Conservation (phyloP, 1,140 invertebrate species). For the Adelges cooleyi region DNA sequence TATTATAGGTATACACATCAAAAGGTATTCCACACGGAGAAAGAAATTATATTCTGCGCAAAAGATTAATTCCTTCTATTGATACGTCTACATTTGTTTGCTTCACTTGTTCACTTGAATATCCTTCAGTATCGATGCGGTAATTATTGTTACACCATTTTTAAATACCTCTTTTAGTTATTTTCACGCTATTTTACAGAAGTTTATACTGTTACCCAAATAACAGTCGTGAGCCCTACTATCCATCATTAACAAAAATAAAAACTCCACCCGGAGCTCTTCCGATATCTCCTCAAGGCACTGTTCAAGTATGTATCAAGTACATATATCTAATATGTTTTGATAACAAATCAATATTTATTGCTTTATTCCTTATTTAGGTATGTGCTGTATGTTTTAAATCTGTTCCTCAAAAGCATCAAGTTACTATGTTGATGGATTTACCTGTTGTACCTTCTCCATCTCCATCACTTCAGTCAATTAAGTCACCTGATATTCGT, state of each 20-base stretch:
- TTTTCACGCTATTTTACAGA: slow-evolving; percentile 40
- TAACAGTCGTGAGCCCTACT: slow-evolving; percentile 72
- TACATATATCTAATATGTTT: not conserved
- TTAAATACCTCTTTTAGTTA: not conserved
- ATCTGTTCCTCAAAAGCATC: slow-evolving; percentile 64
- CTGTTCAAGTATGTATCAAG: slow-evolving; percentile 39
- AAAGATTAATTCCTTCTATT: slow-evolving; percentile 51
- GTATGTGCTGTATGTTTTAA: slow-evolving; percentile 77
- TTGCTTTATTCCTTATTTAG: slow-evolving; percentile 53
- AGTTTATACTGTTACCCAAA: slow-evolving; percentile 74
- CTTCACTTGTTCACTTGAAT: slow-evolving; percentile 72
- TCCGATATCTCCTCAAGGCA: slow-evolving; percentile 64
- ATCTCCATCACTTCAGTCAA: slow-evolving; percentile 23
- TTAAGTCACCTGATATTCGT: slow-evolving; percentile 42
- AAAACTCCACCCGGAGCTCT: slow-evolving; percentile 67
- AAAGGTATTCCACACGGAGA: slow-evolving; percentile 60
- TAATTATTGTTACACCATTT: not conserved
- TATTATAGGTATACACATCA: slow-evolving; percentile 46
- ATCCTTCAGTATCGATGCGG: slow-evolving; percentile 51
- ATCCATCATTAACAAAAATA: slow-evolving; percentile 69
- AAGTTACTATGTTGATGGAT: slow-evolving; percentile 27
- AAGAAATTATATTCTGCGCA: slow-evolving; percentile 64
- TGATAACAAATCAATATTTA: no score
- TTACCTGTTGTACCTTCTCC: slow-evolving; percentile 17
- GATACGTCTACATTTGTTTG: slow-evolving; percentile 70